phyloP scores from a whole-genome alignment of 1,140 invertebrate genomes.

The Zaprionus nigranus region DNA sequence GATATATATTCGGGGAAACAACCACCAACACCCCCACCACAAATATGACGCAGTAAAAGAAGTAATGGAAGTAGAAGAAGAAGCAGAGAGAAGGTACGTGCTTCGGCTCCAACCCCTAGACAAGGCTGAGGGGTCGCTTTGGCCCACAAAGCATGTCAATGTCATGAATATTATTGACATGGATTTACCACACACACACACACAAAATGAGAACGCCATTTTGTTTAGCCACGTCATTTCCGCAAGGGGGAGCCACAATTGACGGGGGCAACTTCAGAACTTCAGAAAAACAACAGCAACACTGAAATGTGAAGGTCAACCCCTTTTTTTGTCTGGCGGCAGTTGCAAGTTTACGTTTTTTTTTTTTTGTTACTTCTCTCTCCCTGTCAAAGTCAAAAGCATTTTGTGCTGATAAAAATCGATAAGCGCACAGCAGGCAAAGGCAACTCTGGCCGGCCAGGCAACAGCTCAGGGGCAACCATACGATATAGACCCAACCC shows the following conservation, averaged over 20 bases:
- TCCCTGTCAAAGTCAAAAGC: slow-evolving; percentile 67
- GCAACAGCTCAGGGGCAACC: slow-evolving; percentile 33
- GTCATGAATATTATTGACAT: slow-evolving; percentile 81
- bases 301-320: slow-evolving; percentile 67
- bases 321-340: slow-evolving; percentile 57
- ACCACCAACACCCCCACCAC: slow-evolving; percentile 13
- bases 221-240: slow-evolving; percentile 54
- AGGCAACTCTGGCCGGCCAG: slow-evolving; percentile 5
- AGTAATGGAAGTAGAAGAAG: not conserved
- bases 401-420: slow-evolving; percentile 70
- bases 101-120: slow-evolving; percentile 25
- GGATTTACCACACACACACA: slow-evolving; percentile 49
- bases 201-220: slow-evolving; percentile 45
- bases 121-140: slow-evolving; percentile 30
- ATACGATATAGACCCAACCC: slow-evolving; percentile 36
- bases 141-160: slow-evolving; percentile 78
- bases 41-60: slow-evolving; percentile 8
- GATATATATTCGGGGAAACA: not conserved
- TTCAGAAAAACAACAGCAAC: slow-evolving; percentile 11
- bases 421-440: slow-evolving; percentile 62
- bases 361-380: not conserved
- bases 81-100: not conserved
- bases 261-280: slow-evolving; percentile 12
- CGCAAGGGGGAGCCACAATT: slow-evolving; percentile 19
- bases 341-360: slow-evolving; percentile 41